A percentile compares a stretch with the other conserved stretches of the same genome.
Conservation (phyloP, 2,888 invertebrate genomes). For the Andrena trimmerana region DNA sequence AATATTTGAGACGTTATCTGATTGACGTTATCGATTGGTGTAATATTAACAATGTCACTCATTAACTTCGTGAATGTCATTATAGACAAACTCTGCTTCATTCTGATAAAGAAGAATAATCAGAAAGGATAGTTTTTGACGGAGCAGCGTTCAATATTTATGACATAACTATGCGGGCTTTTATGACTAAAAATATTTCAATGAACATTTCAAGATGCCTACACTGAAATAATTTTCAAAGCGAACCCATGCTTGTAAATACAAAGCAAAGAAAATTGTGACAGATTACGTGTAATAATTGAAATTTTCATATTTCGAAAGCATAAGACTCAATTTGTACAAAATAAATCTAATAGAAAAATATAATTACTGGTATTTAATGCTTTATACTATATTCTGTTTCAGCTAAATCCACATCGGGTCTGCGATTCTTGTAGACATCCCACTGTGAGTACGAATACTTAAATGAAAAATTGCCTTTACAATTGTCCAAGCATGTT, state of each 20-base stretch:
- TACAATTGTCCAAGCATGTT: too few relatives aligned
- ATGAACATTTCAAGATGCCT: too few relatives aligned
- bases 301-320: background rate
- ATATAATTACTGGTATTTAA: background rate
- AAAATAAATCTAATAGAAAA: background rate
- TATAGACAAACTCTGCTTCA: background rate
- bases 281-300: background rate
- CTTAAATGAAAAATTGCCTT: too few relatives aligned
- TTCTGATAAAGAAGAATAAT: conserved; percentile 1
- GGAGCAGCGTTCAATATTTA: background rate
- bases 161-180: background rate
- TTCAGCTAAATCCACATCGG: conserved; percentile 17
- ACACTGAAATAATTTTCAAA: too few relatives aligned
- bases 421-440: background rate
- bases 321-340: background rate
- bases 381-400: conserved; percentile 15
- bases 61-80: conserved; percentile 3
- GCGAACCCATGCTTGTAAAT: background rate
- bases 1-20: background rate
- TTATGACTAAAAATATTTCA: background rate
- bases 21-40: conserved; percentile 10
- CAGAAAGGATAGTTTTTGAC: background rate
- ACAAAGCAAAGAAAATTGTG: background rate
- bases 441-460: conserved; percentile 24
- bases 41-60: background rate